Base-by-base conservation (phyloP, 2,797 vertebrate genomes). In the Petrocephalus schoutedeni region DNA sequence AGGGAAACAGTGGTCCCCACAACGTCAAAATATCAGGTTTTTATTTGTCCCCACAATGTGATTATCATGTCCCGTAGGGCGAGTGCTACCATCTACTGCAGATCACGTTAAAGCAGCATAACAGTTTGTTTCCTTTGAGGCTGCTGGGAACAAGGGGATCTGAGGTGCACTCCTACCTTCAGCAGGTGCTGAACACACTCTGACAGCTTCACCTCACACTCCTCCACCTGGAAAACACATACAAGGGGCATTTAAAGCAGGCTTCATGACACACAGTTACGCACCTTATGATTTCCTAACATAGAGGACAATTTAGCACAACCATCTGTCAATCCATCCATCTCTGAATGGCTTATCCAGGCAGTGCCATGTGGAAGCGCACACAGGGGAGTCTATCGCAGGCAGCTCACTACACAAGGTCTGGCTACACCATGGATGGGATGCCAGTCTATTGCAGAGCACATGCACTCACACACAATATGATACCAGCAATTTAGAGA, bases 191-290 rank as follows among this genome's bases (percentile, higher is more conserved):
- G 96, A 19, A 96, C 96, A 92, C 96, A 96, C 89, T 99, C 97
- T 71, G 96, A 98, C 0, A 97, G 93, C 91, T 97, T 98, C 89
- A 98, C 95, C 92, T 98, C 97, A 89, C 95, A 94, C 77, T 99
- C 97, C 91, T 97, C 97, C 92, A 98, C 95, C 98, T 99, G 90
- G 41, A 45, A 1, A 89, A 87, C 4, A 89, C n/a, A 59, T 28
- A 3, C 49, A 61, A 19, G 64, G 16, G 12, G 64, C 64, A 28
- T 71, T 71, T 71, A 71, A 16, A 36, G 36, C 64, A 23, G 12
- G 45, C 36, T 41, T 80, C 45, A 80, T 10, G n/a, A 19, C 36
- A 80, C 16, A 3, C 41, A 19, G 74, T 49, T 9, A 80, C 8
- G 2, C 16, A 10, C 41, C 36, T 80, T 49, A 49, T 45, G 16